Evolutionary conservation across 2,888 invertebrate genomes (phyloP), one percentile per base, ranked within the genome.

Genomic region (Lasioglossum leucozonium): DNA sequence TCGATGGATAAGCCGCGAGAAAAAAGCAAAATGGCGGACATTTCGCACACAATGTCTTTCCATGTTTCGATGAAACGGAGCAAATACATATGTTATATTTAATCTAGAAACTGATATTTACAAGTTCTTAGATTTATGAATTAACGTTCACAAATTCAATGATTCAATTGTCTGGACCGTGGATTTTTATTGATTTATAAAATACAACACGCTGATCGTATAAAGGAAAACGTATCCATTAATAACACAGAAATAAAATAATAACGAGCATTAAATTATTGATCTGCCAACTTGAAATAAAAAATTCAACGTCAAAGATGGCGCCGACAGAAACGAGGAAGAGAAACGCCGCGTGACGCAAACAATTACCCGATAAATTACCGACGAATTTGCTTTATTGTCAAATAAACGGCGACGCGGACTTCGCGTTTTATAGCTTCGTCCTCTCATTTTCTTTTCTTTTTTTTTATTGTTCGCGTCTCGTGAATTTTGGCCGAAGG

Each of bases 351-450:
- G 67, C 26, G 58, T 47, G 51, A 55, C 51, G 55, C 40, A 71
- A 42, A 75, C 42, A 8, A 51, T 81, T 83, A 16, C 72, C 8
- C 42, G 82, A 82, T 71, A 40, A 16, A 44, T 82, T 44, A 42
- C 11, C 22, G 30, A 11, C 13, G 16, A 72, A 34, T 18, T 55
- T 44, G 10, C 76, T 58, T 80, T 44, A 71, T 69, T 30, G 10
- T n/a, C n/a, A 34, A 44, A 69, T 80, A 80, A 80, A 77, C 67
- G 22, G 4, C 13, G 58, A 4, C 16, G 69, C 22, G n/a, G 42
- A 10, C 26, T 34, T 55, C 13, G 5, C 11, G n/a, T 69, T 67
- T 18, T 37, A 67, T 40, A 11, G 40, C 6, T n/a, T 69, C 69
- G 40, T 65, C 34, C 16, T 65, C 65, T 34, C 67, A 6, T 37